Percentiles rank a stretch among this genome's conserved stretches.
phyloP scores from a whole-genome alignment of 30 jellyfish, hydroid and myxozoan genomes.

The Chrysaora quinquecirrha region DNA sequence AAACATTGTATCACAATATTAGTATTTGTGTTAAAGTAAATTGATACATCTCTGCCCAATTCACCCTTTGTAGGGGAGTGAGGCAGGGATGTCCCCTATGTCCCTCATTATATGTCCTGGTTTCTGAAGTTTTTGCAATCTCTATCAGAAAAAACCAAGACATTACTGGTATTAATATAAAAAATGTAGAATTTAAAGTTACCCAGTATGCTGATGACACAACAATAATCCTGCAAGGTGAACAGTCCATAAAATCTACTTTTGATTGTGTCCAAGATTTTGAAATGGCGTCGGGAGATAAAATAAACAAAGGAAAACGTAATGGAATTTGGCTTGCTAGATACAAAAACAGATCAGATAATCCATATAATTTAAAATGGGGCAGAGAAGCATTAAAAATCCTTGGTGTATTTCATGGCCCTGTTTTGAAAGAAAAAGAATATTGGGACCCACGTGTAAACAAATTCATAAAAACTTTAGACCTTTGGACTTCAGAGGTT shows the following conservation, averaged over 20 bases:
- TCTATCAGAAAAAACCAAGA: background rate
- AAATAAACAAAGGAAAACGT: constrained; percentile 2
- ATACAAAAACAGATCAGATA: background rate
- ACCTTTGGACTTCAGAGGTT: too few relatives aligned
- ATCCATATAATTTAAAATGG: background rate
- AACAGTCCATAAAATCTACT: constrained; percentile 2
- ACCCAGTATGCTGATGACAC: constrained; percentile 22
- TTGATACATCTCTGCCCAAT: constrained; percentile 6
- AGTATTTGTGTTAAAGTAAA: constrained; percentile 20
- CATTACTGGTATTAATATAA: too few relatives aligned
- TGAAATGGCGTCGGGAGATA: constrained; percentile 19
- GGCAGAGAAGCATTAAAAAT: background rate
- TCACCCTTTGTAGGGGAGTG: background rate
- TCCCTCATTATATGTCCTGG: background rate
- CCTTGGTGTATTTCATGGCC: background rate
- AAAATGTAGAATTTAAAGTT: background rate
- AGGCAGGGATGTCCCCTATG: background rate
- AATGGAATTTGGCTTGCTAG: background rate
- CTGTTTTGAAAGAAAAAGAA: background rate
- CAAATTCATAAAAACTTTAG: too few relatives aligned
- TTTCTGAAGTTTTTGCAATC: background rate
- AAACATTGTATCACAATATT: too few relatives aligned
- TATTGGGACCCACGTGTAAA: too few relatives aligned
- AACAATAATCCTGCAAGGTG: constrained; percentile 7
- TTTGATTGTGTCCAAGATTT: background rate